These are phyloP conservation scores for Chlorops oryzae DNA, from an alignment of 1,140 invertebrate species.

Conservation along the genomic window DNA sequence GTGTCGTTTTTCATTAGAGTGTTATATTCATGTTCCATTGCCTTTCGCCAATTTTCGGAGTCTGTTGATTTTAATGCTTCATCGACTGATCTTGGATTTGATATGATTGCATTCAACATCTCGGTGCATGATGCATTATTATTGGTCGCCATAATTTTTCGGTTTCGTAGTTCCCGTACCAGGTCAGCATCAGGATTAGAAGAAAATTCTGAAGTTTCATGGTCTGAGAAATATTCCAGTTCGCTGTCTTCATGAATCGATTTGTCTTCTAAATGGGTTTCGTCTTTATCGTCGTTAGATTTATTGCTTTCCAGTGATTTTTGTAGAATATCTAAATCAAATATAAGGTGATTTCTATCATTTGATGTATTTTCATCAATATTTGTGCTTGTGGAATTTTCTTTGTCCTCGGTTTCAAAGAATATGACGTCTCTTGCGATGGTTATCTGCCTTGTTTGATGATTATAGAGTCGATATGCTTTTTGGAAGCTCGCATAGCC, in stretches of 20 bases:
- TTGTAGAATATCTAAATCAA: not conserved
- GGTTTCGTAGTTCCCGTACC: too few relatives aligned
- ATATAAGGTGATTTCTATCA: not conserved
- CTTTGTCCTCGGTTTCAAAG: too few relatives aligned
- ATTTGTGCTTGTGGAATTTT: too few relatives aligned
- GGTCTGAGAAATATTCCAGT: constrained; percentile 6
- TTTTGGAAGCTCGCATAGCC: constrained; percentile 7
- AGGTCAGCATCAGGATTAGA: too few relatives aligned
- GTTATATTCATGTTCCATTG: constrained; percentile 30
- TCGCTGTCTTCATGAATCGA: not conserved
- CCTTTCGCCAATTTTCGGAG: constrained; percentile 24
- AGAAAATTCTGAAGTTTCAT: constrained; percentile 7
- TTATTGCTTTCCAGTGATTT: constrained; percentile 1
- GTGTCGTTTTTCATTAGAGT: constrained; percentile 28
- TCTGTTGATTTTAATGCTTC: constrained; percentile 12
- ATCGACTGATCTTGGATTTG: constrained; percentile 5
- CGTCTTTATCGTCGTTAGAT: not conserved
- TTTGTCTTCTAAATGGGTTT: constrained; percentile 1
- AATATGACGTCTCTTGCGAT: constrained; percentile 10
- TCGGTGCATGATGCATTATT: too few relatives aligned
- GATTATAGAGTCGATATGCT: constrained; percentile 10
- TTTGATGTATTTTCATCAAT: not conserved
- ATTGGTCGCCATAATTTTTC: too few relatives aligned
- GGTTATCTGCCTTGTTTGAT: constrained; percentile 2
- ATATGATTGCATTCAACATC: constrained; percentile 1